phyloP scores from a whole-genome alignment of 2,797 vertebrate genomes.

The Clarias laeviceps region DNA sequence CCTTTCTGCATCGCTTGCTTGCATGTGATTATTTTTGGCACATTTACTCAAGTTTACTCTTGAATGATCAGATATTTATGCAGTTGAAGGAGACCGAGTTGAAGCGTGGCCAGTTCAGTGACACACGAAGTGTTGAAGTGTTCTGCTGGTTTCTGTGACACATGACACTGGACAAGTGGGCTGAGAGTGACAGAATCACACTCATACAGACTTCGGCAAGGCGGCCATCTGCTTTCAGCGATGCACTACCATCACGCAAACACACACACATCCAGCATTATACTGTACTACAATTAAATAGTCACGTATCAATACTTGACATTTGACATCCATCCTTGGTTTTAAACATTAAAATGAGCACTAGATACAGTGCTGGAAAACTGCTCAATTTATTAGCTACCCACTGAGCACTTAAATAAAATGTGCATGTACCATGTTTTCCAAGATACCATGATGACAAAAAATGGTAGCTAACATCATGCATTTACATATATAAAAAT shows the following conservation, averaged over 20 bases:
- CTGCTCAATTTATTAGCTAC: not conserved
- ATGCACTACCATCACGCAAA: conserved; percentile 25
- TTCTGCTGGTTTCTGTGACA: conserved; percentile 52
- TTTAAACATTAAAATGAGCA: not conserved
- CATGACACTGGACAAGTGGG: conserved; percentile 51
- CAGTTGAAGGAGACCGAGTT: conserved; percentile 45
- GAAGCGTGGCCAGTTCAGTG: conserved; percentile 55
- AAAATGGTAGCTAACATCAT: not conserved
- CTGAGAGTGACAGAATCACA: conserved; percentile 46
- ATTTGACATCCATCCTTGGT: not conserved
- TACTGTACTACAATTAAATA: conserved; percentile 4
- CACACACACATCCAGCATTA: conserved; percentile 11
- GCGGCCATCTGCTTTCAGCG: conserved; percentile 54
- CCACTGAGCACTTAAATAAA: not conserved
- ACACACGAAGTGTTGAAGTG: conserved; percentile 51
- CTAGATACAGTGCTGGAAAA: not conserved
- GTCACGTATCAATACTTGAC: not conserved
- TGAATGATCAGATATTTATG: conserved; percentile 56
- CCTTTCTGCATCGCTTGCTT: conserved; percentile 39
- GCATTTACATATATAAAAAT: not conserved
- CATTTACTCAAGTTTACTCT: conserved; percentile 53
- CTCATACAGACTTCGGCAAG: conserved; percentile 43
- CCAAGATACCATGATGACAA: not conserved
- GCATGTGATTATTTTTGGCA: conserved; percentile 57
- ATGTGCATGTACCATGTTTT: not conserved